Conservation (phyloP, 2,797 vertebrate species). For the Hafferia zeledoni region DNA sequence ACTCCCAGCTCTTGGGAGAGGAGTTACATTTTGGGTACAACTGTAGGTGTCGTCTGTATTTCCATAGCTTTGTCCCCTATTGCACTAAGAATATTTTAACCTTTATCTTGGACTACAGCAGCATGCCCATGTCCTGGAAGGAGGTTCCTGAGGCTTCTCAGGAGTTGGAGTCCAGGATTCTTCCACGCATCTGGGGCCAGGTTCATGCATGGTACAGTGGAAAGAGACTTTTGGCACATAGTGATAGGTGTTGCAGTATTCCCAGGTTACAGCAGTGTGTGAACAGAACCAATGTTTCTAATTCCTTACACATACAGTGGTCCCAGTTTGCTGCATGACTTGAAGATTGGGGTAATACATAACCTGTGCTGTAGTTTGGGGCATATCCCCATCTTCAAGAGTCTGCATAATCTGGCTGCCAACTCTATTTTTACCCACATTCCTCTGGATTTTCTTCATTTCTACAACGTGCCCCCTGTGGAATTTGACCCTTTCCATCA, state of each 20-base stretch:
- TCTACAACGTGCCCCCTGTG: not conserved
- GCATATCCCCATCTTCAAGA: not conserved
- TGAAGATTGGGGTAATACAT: not conserved
- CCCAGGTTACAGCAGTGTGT: not conserved
- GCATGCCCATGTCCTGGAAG: not conserved
- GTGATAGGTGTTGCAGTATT: not conserved
- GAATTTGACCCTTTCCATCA: not conserved
- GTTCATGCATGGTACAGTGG: not conserved
- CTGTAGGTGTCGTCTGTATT: not conserved
- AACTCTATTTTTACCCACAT: not conserved
- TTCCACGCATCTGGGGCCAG: not conserved
- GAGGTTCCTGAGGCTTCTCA: not conserved
- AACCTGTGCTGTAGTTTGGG: not conserved
- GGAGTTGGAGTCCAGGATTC: not conserved
- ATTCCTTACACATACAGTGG: not conserved
- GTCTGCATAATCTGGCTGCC: not conserved
- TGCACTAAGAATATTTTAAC: not conserved
- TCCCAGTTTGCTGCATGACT: not conserved
- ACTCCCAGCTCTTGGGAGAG: not conserved
- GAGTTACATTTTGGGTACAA: not conserved
- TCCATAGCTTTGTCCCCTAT: not conserved
- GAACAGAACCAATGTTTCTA: not conserved
- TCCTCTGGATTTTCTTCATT: not conserved
- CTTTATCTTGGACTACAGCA: not conserved
- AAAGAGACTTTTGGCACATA: not conserved